Conservation (phyloP, 2,113 vertebrate species). For the Gasterosteus nipponicus region DNA sequence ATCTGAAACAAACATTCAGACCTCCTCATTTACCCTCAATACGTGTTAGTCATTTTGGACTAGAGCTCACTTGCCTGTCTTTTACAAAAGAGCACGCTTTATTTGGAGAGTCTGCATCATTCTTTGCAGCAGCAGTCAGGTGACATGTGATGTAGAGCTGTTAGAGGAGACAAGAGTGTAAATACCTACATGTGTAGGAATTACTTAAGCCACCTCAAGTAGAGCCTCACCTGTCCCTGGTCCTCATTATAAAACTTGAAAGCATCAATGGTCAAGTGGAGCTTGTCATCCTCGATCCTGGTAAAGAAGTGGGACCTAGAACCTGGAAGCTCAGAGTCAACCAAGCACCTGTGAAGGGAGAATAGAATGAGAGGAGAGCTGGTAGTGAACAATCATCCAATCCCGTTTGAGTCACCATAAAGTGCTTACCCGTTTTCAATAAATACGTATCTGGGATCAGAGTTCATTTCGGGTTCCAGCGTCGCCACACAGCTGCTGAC, state of each 20-base stretch:
- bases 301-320: conserved; percentile 65
- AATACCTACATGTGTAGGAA: not conserved
- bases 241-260: conserved; percentile 69
- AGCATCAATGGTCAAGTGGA: conserved; percentile 68
- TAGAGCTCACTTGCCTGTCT: conserved; percentile 51
- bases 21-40: rapidly evolving
- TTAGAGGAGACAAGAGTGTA: not conserved
- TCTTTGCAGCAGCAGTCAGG: conserved; percentile 59
- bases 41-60: not conserved
- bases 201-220: not conserved
- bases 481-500: conserved; percentile 76
- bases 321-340: conserved; percentile 66
- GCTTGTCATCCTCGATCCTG: conserved; percentile 60
- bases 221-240: conserved; percentile 42
- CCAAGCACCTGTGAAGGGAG: conserved; percentile 64
- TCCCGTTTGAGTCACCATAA: not conserved
- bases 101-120: conserved; percentile 37
- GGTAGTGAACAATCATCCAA: not conserved
- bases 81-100: conserved; percentile 71
- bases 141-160: conserved; percentile 77
- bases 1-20: conserved; percentile 48
- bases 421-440: conserved; percentile 71
- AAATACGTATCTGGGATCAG: conserved; percentile 71
- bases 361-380: not conserved
- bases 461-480: conserved; percentile 44